phyloP scores from a whole-genome alignment of 2,888 invertebrate genomes.

The Allolobophora icterica region DNA sequence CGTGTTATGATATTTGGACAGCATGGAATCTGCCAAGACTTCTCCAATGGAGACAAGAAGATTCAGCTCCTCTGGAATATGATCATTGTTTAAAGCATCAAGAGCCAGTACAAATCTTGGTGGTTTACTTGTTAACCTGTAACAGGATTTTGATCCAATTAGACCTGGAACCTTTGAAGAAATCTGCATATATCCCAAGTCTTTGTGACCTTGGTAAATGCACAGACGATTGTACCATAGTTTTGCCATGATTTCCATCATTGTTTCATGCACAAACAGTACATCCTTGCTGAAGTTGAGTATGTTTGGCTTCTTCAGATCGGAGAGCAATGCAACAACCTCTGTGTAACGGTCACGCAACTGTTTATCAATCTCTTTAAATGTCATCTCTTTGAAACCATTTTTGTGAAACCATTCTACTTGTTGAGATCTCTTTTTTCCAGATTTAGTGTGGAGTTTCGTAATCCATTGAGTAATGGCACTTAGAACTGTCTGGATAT shows the following conservation, averaged over 20 bases:
- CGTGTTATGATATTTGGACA: not conserved
- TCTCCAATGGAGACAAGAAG: not conserved
- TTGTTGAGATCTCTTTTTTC: not conserved
- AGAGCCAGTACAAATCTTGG: not conserved
- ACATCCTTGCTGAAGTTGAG: conserved; percentile 13
- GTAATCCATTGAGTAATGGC: not conserved
- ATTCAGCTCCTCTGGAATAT: not conserved
- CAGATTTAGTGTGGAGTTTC: not conserved
- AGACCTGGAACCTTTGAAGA: not conserved
- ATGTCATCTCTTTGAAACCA: not conserved
- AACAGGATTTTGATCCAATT: not conserved
- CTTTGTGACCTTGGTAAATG: conserved; percentile 18
- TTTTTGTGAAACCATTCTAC: not conserved
- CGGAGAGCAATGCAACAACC: not conserved
- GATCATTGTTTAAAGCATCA: not conserved
- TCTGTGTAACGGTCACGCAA: not conserved
- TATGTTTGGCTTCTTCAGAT: not conserved
- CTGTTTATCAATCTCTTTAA: not conserved
- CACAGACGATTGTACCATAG: conserved; percentile 19
- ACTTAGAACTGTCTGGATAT: not conserved
- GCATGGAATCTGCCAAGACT: not conserved
- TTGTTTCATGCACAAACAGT: not conserved
- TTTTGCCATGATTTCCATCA: conserved; percentile 3
- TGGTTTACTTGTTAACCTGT: not conserved
- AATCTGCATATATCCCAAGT: conserved; percentile 6